Conservation (phyloP, 2,797 vertebrate genomes). For the Synaphobranchus kaupii region DNA sequence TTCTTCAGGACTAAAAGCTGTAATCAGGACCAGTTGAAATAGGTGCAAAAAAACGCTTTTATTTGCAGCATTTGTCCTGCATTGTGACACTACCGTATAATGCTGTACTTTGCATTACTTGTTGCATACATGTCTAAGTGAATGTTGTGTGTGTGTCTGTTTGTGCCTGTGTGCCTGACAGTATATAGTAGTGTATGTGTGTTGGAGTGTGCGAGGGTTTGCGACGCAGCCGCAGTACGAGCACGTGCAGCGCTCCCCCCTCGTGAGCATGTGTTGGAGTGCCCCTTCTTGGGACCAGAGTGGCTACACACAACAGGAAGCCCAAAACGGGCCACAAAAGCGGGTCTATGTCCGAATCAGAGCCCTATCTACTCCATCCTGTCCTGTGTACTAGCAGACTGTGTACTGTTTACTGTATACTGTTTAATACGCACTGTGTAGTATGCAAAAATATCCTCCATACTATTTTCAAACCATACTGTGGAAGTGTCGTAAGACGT, state of each 20-base stretch:
- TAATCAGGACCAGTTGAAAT: constrained; percentile 9
- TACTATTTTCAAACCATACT: no score
- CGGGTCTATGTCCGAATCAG: neutral
- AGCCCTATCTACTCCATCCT: no score
- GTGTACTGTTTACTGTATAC: no score
- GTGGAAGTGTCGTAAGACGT: no score
- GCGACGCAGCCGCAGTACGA: neutral
- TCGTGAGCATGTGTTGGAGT: neutral
- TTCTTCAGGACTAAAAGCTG: neutral
- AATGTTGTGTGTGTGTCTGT: neutral
- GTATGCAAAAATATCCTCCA: no score
- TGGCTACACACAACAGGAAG: neutral
- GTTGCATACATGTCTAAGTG: neutral
- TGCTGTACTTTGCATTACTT: neutral
- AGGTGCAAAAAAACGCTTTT: neutral
- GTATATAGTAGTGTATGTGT: neutral
- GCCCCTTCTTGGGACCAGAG: neutral
- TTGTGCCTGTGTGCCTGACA: neutral
- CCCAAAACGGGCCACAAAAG: neutral
- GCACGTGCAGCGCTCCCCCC: neutral
- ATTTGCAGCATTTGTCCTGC: neutral
- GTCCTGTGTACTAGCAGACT: no score
- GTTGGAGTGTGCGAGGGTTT: neutral
- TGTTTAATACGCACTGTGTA: no score
- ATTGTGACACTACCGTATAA: neutral